Evolutionary conservation across 2,888 invertebrate genomes (phyloP).

Genomic region (Cheilosia grossa): DNA sequence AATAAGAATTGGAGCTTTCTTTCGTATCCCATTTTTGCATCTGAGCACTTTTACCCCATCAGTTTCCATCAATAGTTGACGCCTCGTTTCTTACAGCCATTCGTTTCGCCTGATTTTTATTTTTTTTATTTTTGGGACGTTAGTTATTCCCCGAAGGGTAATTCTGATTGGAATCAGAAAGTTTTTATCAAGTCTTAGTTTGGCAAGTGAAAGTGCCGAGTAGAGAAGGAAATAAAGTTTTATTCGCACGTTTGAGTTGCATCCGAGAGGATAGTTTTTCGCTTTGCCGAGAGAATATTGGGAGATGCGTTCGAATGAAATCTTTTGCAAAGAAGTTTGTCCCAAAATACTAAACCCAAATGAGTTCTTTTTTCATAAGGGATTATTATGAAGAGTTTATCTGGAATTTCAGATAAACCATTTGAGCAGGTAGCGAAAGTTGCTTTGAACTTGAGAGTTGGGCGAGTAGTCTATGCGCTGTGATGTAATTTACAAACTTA

Average conservation of each 20-base stretch:
- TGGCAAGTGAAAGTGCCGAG: slow-evolving; percentile 53
- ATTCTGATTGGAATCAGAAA: slow-evolving; percentile 64
- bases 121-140: no score
- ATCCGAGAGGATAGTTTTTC: slow-evolving; percentile 15
- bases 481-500: no score
- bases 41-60: no score
- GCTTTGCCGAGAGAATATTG: neutral
- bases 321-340: slow-evolving; percentile 10
- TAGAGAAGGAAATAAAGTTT: slow-evolving; percentile 53
- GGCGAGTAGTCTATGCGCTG: no score
- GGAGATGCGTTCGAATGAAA: slow-evolving; percentile 17
- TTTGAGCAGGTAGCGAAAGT: no score
- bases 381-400: neutral
- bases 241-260: slow-evolving; percentile 52
- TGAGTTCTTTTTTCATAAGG: neutral
- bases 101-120: no score
- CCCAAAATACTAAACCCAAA: neutral
- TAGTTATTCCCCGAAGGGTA: slow-evolving; percentile 47
- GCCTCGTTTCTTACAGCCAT: no score
- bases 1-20: no score
- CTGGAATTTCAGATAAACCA: neutral
- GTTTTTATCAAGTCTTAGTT: slow-evolving; percentile 46
- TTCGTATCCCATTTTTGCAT: no score
- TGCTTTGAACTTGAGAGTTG: no score
- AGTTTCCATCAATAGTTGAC: no score